Percentiles rank a stretch among this genome's conserved stretches.
phyloP scores from a whole-genome alignment of 1,140 invertebrate species.

The Drosophila subpulchrella region DNA sequence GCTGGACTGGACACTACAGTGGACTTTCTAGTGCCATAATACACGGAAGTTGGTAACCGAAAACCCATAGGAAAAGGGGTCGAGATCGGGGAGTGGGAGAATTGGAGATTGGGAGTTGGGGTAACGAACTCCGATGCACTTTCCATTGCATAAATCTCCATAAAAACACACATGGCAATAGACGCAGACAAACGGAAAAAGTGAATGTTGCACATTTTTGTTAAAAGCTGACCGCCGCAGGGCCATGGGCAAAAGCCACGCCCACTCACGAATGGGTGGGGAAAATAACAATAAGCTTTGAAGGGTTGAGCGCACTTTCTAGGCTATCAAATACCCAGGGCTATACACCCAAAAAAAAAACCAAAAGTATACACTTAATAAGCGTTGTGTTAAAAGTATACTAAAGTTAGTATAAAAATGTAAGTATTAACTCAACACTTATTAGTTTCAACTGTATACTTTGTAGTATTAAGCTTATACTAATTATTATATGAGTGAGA shows the following conservation, averaged over 20 bases:
- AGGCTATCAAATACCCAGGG: background rate
- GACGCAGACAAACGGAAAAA: constrained; percentile 36
- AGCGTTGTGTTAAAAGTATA: no score
- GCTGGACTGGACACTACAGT: constrained; percentile 2
- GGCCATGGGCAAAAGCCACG: constrained; percentile 40
- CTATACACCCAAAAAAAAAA: no score
- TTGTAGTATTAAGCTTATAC: no score
- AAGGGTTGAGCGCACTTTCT: background rate
- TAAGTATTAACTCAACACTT: no score
- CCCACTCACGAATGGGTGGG: constrained; percentile 14
- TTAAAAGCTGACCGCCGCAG: constrained; percentile 42
- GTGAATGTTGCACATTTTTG: constrained; percentile 61
- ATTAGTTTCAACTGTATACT: no score
- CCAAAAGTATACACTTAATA: no score
- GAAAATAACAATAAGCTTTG: constrained; percentile 7
- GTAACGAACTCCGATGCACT: constrained; percentile 56
- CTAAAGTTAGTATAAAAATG: no score
- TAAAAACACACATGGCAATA: constrained; percentile 32
- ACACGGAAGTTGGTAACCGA: constrained; percentile 79
- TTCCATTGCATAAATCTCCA: constrained; percentile 62
- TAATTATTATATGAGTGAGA: no score
- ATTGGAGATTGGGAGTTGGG: background rate
- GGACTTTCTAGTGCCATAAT: constrained; percentile 76
- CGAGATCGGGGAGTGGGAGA: background rate
- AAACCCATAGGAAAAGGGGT: constrained; percentile 50